phyloP scores from a whole-genome alignment of 2,797 vertebrate genomes.

The Crocidura indochinensis region DNA sequence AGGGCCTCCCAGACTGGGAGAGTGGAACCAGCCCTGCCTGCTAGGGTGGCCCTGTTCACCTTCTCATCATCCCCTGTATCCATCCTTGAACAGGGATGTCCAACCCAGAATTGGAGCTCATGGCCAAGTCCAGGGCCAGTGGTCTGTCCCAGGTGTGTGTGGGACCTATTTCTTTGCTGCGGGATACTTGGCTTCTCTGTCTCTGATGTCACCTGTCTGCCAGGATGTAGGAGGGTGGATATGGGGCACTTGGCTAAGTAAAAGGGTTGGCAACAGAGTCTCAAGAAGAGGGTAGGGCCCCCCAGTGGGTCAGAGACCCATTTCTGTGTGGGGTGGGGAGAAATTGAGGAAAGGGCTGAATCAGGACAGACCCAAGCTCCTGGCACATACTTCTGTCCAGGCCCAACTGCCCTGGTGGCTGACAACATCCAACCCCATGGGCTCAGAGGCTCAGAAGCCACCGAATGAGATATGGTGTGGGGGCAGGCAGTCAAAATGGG shows the following conservation, averaged over 20 bases:
- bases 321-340: not conserved
- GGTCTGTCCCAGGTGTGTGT: not conserved
- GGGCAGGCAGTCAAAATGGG: not conserved
- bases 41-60: not conserved
- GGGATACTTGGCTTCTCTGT: not conserved
- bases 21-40: not conserved
- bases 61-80: not conserved
- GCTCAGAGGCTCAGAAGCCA: not conserved
- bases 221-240: not conserved
- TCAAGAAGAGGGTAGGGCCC: not conserved
- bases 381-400: not conserved
- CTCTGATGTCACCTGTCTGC: not conserved
- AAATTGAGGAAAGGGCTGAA: not conserved
- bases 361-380: too few species aligned
- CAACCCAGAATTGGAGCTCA: slow-evolving; percentile 46
- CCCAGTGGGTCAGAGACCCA: not conserved
- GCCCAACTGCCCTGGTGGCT: not conserved
- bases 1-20: not conserved
- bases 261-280: not conserved
- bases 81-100: not conserved
- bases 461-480: not conserved
- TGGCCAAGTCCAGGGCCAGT: slow-evolving; percentile 15
- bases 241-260: not conserved
- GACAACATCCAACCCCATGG: not conserved
- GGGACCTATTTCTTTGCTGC: not conserved